phyloP scores from a whole-genome alignment of 2,888 invertebrate genomes.

The Arrhopalites spinosus region DNA sequence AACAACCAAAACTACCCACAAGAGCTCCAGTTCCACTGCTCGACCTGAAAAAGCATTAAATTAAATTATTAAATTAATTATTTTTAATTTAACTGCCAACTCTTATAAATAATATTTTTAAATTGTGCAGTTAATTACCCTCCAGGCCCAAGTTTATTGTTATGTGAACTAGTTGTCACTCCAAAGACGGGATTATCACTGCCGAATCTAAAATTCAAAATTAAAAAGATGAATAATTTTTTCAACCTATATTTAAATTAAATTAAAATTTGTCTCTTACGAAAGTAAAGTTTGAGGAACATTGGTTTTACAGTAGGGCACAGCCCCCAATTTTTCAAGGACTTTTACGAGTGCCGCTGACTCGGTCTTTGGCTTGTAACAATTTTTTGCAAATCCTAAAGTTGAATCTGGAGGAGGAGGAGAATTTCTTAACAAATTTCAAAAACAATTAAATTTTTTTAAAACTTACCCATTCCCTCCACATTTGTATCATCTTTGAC shows the following conservation, averaged over 20 bases:
- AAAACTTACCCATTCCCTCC: conserved; percentile 57
- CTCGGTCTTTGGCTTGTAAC: conserved; percentile 57
- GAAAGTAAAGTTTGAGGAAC: conserved; percentile 59
- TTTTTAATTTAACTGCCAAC: too few relatives aligned
- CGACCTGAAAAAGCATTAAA: too few relatives aligned
- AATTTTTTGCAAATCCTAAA: conserved; percentile 57
- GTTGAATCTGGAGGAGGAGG: conserved; percentile 53
- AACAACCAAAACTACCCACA: conserved; percentile 45
- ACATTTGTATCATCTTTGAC: conserved; percentile 58
- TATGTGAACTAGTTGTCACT: conserved; percentile 47
- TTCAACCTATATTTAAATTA: too few relatives aligned
- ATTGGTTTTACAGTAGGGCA: conserved; percentile 58
- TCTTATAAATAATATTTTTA: too few relatives aligned
- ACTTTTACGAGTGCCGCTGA: conserved; percentile 50
- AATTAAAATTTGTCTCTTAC: too few relatives aligned
- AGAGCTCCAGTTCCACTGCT: conserved; percentile 49
- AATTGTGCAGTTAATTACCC: conserved; percentile 45
- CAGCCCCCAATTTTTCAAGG: conserved; percentile 51
- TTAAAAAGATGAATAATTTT: too few relatives aligned
- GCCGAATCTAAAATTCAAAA: too few relatives aligned
- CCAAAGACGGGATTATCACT: conserved; percentile 55
- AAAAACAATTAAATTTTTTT: too few relatives aligned
- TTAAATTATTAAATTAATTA: too few relatives aligned
- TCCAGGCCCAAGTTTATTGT: conserved; percentile 50
- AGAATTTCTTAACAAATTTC: too few relatives aligned